These are phyloP conservation scores for Sebastes fasciatus DNA, from an alignment of 2,113 vertebrate genomes.

Conservation along the genomic window DNA sequence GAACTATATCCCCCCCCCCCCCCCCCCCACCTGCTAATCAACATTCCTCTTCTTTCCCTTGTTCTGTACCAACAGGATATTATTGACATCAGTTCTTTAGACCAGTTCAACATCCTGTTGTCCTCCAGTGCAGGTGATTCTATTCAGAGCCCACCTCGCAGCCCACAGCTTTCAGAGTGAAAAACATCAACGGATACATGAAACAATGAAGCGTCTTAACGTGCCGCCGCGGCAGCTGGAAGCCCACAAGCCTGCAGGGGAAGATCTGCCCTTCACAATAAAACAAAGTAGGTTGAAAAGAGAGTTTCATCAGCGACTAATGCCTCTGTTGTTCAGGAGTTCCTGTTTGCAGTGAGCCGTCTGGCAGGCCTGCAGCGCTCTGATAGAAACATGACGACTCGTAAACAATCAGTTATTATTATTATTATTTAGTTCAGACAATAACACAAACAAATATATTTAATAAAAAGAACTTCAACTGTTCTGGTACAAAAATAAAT, in stretches of 20 bases:
- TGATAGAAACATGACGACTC: constrained; percentile 16
- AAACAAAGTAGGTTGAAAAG: constrained; percentile 63
- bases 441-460: constrained; percentile 10
- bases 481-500: constrained; percentile 64
- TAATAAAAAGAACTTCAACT: constrained; percentile 5
- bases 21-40: neutral
- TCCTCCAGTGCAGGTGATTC: constrained; percentile 57
- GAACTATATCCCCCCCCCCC: too few relatives aligned
- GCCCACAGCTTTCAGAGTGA: constrained; percentile 51
- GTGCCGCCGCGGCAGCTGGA: constrained; percentile 72
- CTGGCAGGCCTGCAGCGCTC: constrained; percentile 38
- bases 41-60: constrained; percentile 3
- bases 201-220: constrained; percentile 71
- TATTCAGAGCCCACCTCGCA: constrained; percentile 42
- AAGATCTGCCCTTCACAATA: constrained; percentile 66
- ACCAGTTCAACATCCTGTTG: constrained; percentile 64
- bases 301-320: constrained; percentile 59
- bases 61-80: constrained; percentile 27
- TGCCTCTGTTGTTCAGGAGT: constrained; percentile 64
- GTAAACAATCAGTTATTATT: neutral
- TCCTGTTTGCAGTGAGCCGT: constrained; percentile 54
- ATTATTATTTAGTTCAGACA: constrained; percentile 53
- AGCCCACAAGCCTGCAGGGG: constrained; percentile 59
- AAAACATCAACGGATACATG: constrained; percentile 49
- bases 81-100: constrained; percentile 10